These are phyloP conservation scores for Apocrypta bakeri DNA, from an alignment of 1,140 invertebrate genomes.

Conservation along the genomic window DNA sequence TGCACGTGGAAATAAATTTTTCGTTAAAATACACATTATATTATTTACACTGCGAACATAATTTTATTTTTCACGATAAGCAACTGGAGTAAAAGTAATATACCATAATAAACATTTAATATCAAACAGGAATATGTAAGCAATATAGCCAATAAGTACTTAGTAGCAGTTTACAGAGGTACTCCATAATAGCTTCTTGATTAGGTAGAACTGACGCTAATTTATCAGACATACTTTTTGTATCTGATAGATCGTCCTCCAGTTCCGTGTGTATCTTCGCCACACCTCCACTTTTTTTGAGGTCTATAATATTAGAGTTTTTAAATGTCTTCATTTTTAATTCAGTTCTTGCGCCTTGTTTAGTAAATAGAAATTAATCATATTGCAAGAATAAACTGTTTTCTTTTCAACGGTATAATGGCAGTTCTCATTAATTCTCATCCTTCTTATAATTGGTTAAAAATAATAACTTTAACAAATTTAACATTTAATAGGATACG, in stretches of 20 bases:
- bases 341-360: neutral
- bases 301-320: constrained; percentile 42
- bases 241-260: constrained; percentile 40
- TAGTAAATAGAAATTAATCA: neutral
- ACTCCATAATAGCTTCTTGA: constrained; percentile 26
- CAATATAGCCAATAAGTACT: constrained; percentile 22
- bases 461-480: neutral
- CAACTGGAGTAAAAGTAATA: neutral
- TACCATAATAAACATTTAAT: neutral
- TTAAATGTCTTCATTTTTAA: constrained; percentile 4
- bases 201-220: constrained; percentile 14
- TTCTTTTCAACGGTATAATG: neutral
- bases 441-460: neutral
- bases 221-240: constrained; percentile 47
- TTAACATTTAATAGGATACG: neutral
- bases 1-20: neutral
- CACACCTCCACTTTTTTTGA: constrained; percentile 36
- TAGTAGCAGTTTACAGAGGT: constrained; percentile 32
- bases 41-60: neutral
- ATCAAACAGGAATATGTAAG: neutral
- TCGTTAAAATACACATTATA: neutral
- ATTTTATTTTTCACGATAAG: neutral
- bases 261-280: constrained; percentile 24
- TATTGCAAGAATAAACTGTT: neutral
- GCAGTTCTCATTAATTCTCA: neutral